A percentile compares a stretch with the other conserved stretches of the same genome.
phyloP scores from a whole-genome alignment of 2,888 invertebrate species.

The Litoditis marina region DNA sequence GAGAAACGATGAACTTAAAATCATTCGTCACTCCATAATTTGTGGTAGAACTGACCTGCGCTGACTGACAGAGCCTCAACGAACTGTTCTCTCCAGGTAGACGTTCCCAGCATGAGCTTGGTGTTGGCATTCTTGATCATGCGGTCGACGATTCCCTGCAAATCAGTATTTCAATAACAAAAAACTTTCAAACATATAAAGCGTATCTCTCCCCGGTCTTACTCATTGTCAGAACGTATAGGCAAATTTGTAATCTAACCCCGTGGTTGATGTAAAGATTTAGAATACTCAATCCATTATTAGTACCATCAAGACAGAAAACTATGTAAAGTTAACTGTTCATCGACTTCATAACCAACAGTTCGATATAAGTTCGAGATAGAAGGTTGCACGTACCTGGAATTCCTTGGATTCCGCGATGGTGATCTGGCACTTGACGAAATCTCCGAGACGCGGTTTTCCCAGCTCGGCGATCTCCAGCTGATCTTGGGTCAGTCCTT shows the following conservation, averaged over 20 bases:
- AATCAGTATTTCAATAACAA: not conserved
- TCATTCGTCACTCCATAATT: too few relatives aligned
- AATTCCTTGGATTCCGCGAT: constrained; percentile 98
- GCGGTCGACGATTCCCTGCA: constrained; percentile 78
- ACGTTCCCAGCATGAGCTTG: constrained; percentile 83
- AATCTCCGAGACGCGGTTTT: constrained; percentile 84
- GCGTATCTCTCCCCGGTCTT: too few relatives aligned
- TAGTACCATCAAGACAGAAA: not conserved
- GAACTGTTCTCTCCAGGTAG: constrained; percentile 99
- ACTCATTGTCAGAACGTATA: too few relatives aligned
- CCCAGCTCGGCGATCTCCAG: constrained; percentile 71
- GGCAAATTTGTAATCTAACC: too few relatives aligned
- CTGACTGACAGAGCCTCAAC: constrained; percentile 90
- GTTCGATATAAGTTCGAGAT: constrained; percentile 1
- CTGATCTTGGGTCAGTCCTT: constrained; percentile 61
- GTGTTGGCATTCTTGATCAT: constrained; percentile 94
- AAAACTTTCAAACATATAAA: too few relatives aligned
- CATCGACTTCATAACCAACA: too few relatives aligned
- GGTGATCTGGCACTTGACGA: constrained; percentile 79
- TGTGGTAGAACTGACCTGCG: constrained; percentile 75
- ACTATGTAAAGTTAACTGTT: too few relatives aligned
- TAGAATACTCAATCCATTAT: not conserved
- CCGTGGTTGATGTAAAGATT: not conserved
- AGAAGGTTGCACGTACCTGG: too few relatives aligned
- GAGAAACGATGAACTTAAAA: too few relatives aligned